Evolutionary conservation across 2,888 invertebrate genomes (phyloP).

Genomic region (Drosophila maculinotata): DNA sequence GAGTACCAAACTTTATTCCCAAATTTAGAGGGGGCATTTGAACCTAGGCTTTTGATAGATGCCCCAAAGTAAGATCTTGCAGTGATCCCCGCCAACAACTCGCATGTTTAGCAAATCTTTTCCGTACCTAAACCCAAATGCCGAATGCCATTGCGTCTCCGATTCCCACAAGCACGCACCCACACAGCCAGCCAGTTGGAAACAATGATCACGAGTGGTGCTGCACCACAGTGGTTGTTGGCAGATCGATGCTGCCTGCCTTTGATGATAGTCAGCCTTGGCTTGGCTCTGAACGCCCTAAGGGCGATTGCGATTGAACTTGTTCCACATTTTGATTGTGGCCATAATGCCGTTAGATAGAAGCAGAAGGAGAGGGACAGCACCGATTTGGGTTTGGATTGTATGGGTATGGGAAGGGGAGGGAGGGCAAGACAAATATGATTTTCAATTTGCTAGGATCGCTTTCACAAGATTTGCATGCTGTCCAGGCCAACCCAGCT

Average conservation of each 20-base stretch:
- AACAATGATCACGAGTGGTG: slow-evolving; percentile 67
- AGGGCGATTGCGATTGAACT: slow-evolving; percentile 81
- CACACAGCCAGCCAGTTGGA: slow-evolving; percentile 46
- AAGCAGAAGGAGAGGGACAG: neutral
- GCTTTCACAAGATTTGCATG: slow-evolving; percentile 78
- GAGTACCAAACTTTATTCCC: too few species aligned
- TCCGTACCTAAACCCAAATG: slow-evolving; percentile 5
- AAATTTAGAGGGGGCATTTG: too few species aligned
- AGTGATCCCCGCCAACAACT: neutral
- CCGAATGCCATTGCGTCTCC: slow-evolving; percentile 18
- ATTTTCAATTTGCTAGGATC: slow-evolving; percentile 75
- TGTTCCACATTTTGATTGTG: slow-evolving; percentile 83
- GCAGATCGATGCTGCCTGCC: slow-evolving; percentile 70
- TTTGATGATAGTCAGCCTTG: slow-evolving; percentile 70
- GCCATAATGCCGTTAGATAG: slow-evolving; percentile 59
- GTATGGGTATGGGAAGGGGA: slow-evolving; percentile 51
- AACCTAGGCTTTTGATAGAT: neutral
- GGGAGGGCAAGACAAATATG: slow-evolving; percentile 74
- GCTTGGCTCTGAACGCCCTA: slow-evolving; percentile 42
- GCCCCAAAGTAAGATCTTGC: neutral
- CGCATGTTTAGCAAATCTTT: slow-evolving; percentile 21
- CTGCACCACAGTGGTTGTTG: slow-evolving; percentile 35
- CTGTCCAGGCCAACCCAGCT: neutral
- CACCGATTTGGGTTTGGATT: slow-evolving; percentile 5
- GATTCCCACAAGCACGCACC: slow-evolving; percentile 23